These are phyloP conservation scores for Sitobion miscanthi DNA, from an alignment of 1,140 invertebrate species.

Conservation along the genomic window DNA sequence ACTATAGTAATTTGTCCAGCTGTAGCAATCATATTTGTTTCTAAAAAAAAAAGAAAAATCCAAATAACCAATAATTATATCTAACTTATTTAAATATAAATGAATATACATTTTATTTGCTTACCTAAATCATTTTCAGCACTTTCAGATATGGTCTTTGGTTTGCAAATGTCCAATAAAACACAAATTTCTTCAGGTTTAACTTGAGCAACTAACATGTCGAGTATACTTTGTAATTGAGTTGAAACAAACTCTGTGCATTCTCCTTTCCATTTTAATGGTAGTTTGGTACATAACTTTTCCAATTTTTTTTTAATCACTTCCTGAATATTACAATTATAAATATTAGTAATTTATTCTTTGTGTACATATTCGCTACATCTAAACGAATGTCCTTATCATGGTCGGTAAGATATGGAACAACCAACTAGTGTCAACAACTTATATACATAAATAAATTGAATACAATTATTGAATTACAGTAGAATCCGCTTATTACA, in stretches of 20 bases:
- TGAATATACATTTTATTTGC: not conserved
- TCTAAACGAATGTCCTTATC: too few species aligned
- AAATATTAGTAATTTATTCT: not conserved
- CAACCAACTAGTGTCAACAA: too few species aligned
- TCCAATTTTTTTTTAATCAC: conserved; percentile 1
- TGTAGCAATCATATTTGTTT: conserved; percentile 43
- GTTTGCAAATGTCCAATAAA: conserved; percentile 39
- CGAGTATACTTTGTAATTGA: conserved; percentile 23
- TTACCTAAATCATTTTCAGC: not conserved
- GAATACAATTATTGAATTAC: too few species aligned
- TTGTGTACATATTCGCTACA: not conserved
- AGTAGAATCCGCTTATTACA: too few species aligned
- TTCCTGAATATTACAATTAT: not conserved
- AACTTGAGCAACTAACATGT: conserved; percentile 56
- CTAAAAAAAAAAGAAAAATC: not conserved
- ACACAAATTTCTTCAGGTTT: conserved; percentile 49
- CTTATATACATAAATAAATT: too few species aligned
- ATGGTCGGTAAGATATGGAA: too few species aligned
- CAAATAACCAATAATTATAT: not conserved
- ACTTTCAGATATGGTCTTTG: conserved; percentile 9
- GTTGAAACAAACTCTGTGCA: conserved; percentile 10
- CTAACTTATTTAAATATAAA: not conserved
- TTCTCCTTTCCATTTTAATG: not conserved
- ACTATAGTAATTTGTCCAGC: conserved; percentile 21
- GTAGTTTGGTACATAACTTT: conserved; percentile 40